phyloP scores from a whole-genome alignment of 1,140 invertebrate species.

The Drosophila hydei region DNA sequence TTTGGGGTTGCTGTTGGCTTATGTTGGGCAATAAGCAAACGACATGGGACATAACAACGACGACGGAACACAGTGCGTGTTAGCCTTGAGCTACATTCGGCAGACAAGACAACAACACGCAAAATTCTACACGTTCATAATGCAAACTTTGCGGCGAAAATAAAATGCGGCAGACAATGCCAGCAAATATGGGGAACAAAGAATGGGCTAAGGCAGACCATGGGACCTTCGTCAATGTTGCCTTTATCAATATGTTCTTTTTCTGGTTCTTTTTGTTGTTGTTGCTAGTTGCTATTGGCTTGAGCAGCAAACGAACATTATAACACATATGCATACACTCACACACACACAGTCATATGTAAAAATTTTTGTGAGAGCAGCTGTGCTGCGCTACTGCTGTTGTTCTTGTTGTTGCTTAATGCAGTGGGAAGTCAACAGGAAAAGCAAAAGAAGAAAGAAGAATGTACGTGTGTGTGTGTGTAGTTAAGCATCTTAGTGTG shows the following conservation, averaged over 20 bases:
- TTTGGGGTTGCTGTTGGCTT: background rate
- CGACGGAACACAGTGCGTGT: conserved; percentile 32
- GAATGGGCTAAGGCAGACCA: background rate
- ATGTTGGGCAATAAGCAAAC: no score
- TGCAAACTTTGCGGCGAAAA: conserved; percentile 59
- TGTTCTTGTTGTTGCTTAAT: background rate
- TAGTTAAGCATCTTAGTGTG: background rate
- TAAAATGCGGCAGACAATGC: conserved; percentile 25
- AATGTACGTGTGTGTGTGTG: conserved; percentile 2
- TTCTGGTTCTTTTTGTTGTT: conserved; percentile 16
- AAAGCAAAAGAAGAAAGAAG: conserved; percentile 4
- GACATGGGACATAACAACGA: background rate
- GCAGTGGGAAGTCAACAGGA: conserved; percentile 33
- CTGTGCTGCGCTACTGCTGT: background rate
- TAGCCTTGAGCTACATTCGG: conserved; percentile 50
- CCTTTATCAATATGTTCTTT: conserved; percentile 47
- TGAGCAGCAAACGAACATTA: conserved; percentile 12
- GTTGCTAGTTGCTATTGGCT: conserved; percentile 23
- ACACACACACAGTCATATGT: conserved; percentile 19
- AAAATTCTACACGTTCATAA: conserved; percentile 61
- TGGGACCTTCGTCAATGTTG: conserved; percentile 67
- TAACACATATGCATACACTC: conserved; percentile 19
- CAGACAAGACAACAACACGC: conserved; percentile 47
- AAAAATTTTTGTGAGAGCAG: conserved; percentile 47
- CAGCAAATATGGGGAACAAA: background rate